A percentile compares a stretch with the other conserved stretches of the same genome.
These are phyloP conservation scores for Omphaloscelis lunosa DNA, from an alignment of 2,888 invertebrate genomes.

Conservation along the genomic window DNA sequence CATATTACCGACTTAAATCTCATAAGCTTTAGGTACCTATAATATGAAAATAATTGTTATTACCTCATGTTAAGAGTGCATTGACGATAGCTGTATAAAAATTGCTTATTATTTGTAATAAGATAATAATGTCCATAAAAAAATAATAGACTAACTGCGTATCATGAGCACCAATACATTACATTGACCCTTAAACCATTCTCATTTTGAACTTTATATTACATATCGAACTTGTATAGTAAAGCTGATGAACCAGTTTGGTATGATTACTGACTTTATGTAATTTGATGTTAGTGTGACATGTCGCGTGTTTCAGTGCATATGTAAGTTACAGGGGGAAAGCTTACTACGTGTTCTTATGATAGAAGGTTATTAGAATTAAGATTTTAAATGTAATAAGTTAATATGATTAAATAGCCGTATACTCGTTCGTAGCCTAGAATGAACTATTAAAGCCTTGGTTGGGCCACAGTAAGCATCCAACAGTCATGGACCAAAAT, in stretches of 20 bases:
- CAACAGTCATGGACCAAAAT: constrained; percentile 91
- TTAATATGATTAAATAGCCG: constrained; percentile 75
- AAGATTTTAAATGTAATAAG: constrained; percentile 46
- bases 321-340: constrained; percentile 4
- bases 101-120: background rate
- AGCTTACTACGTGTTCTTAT: constrained; percentile 7
- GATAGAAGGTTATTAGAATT: constrained; percentile 23
- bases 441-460: constrained; percentile 89
- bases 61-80: background rate
- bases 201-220: constrained; percentile 18
- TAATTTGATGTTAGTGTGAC: constrained; percentile 39
- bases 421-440: constrained; percentile 81
- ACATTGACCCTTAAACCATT: constrained; percentile 9
- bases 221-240: constrained; percentile 12
- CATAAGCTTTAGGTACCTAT: background rate
- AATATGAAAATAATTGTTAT: background rate
- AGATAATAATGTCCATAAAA: background rate
- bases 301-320: constrained; percentile 35
- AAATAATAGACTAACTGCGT: constrained; percentile 1
- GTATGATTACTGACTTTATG: constrained; percentile 33
- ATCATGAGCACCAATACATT: constrained; percentile 22
- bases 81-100: background rate
- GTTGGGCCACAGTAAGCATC: constrained; percentile 88
- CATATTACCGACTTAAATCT: background rate
- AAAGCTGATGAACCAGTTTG: constrained; percentile 60